These are phyloP conservation scores for Anneissia japonica DNA, from an alignment of 35 echinoderm and acorn worm species.

Conservation along the genomic window DNA sequence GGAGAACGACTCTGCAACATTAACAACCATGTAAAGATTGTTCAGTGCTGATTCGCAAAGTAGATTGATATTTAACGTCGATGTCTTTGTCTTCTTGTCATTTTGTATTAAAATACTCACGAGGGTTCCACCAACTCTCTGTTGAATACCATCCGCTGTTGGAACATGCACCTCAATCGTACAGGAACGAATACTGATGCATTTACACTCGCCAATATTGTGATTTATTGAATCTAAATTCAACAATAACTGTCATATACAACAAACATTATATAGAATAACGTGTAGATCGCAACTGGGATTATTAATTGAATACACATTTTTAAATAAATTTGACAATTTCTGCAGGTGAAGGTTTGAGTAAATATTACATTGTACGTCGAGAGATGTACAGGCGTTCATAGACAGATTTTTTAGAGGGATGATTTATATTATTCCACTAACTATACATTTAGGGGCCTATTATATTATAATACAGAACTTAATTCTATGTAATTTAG, in stretches of 20 bases:
- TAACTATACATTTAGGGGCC: too few species aligned
- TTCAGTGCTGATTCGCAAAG: neutral
- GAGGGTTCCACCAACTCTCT: neutral
- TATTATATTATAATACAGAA: too few species aligned
- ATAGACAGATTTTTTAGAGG: too few species aligned
- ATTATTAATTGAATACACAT: neutral
- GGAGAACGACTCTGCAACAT: neutral
- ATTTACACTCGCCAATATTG: neutral
- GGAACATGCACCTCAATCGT: neutral
- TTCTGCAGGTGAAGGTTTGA: neutral
- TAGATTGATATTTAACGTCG: neutral
- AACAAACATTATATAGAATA: neutral
- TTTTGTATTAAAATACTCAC: neutral
- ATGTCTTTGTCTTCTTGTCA: neutral
- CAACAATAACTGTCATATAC: neutral
- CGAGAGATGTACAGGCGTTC: too few species aligned
- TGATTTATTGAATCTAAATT: neutral
- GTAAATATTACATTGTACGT: too few species aligned
- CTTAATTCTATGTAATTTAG: too few species aligned
- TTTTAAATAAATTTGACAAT: neutral
- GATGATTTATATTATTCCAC: too few species aligned
- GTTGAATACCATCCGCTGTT: neutral
- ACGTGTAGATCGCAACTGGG: neutral
- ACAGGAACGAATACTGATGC: neutral
- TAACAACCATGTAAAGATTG: neutral